Base-by-base conservation (phyloP, 2,113 vertebrate species). In the Xenopus borealis region DNA sequence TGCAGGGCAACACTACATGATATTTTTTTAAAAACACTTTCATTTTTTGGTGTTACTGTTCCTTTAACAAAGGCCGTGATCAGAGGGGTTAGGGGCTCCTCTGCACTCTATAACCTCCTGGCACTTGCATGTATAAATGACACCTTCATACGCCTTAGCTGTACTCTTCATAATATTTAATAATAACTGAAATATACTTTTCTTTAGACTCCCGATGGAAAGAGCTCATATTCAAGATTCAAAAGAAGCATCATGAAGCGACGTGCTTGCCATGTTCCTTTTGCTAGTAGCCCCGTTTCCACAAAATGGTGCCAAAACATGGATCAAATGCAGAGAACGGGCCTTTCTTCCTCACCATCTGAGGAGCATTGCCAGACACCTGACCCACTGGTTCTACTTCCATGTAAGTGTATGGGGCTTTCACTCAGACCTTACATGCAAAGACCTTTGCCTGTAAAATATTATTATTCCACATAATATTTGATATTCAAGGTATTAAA, bases 221-320 rank as follows among this genome's bases (percentile, higher is more conserved):
- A 20, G 2, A 57, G 27, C 0, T 19, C 82, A 0, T 89, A 90
- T 70, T 83, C 72, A 17, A 33, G 68, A 1, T 88, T 93, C 69
- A 81, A 82, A 83, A 85, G 81, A 55, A 50, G 78, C 80, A 74
- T 85, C 2, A 19, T 0, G 61, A 82, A 47, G 71, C 72, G 62
- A 58, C 50, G 69, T 64, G 62, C 55, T 0, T 61, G 62, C 0
- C 61, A 79, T 1, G 19, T 19, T 4, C 81, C 82, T 0, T 65
- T 78, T 76, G 85, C 83, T 0, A 93, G 90, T 69, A 91, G 88
- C 52, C 89, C 89, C 0, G 0, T 90, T 10, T n/a, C 85, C 93
- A 75, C 90, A 19, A 80, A 91, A 74, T 20, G 92, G 91, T 90
- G 66, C 81, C 85, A 80, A 73, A 78, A 0, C 61, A 80, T 19